These are phyloP conservation scores for Shargacucullia verbasci DNA, from an alignment of 2,888 invertebrate species.

Conservation along the genomic window DNA sequence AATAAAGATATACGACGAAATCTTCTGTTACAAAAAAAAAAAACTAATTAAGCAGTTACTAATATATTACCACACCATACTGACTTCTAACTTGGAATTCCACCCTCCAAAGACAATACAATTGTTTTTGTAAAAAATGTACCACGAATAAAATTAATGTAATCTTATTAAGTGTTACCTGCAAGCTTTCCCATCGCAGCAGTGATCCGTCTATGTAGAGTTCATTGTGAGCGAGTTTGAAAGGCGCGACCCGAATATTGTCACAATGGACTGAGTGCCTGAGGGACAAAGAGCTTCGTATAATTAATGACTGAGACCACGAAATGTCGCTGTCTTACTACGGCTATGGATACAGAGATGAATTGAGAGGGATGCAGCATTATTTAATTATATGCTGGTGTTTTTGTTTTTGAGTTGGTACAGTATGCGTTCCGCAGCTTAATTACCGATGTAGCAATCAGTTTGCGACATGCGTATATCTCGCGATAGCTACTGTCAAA, in stretches of 20 bases:
- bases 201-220: constrained; percentile 83
- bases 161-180: constrained; percentile 70
- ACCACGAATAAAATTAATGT: constrained; percentile 31
- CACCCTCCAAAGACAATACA: constrained; percentile 14
- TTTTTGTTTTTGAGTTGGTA: background rate
- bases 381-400: constrained; percentile 11
- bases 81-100: background rate
- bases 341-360: constrained; percentile 63
- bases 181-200: constrained; percentile 73
- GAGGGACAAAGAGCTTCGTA: constrained; percentile 84
- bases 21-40: too few species aligned
- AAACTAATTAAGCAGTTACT: background rate
- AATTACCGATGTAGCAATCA: too few species aligned
- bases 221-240: constrained; percentile 78
- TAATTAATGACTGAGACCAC: constrained; percentile 87
- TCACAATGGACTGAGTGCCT: constrained; percentile 84
- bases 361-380: constrained; percentile 54
- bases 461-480: too few species aligned
- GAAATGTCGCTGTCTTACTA: constrained; percentile 82
- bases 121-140: constrained; percentile 11
- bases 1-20: too few species aligned
- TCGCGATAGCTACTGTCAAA: too few species aligned
- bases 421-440: too few species aligned
- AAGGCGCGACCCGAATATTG: constrained; percentile 86
- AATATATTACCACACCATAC: background rate